Conservation (phyloP, 1,140 invertebrate species). For the Proctacanthus coquilletti region DNA sequence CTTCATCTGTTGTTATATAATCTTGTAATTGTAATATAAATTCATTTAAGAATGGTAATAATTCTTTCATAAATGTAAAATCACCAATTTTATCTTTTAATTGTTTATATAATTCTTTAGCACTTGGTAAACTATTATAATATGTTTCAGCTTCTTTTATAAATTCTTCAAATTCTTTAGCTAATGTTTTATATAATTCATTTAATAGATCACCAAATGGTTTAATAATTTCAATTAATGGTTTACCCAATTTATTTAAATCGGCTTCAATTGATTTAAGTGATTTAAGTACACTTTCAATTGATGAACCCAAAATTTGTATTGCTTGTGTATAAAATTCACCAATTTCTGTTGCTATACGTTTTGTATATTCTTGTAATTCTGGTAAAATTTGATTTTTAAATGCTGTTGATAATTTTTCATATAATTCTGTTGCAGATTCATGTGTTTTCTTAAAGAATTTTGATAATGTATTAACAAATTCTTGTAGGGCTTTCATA, state of each 20-base stretch:
- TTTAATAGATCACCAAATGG: slow-evolving; percentile 35
- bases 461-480: slow-evolving; percentile 33
- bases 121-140: slow-evolving; percentile 34
- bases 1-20: slow-evolving; percentile 36
- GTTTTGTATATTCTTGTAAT: slow-evolving; percentile 14
- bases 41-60: slow-evolving; percentile 33
- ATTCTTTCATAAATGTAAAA: slow-evolving; percentile 30
- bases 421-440: slow-evolving; percentile 14
- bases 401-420: slow-evolving; percentile 38
- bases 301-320: slow-evolving; percentile 9
- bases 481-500: slow-evolving; percentile 30
- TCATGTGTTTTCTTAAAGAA: slow-evolving; percentile 32
- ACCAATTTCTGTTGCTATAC: slow-evolving; percentile 9
- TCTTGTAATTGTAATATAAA: slow-evolving; percentile 33
- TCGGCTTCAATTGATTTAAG: slow-evolving; percentile 41
- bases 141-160: slow-evolving; percentile 32
- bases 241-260: slow-evolving; percentile 42
- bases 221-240: slow-evolving; percentile 35
- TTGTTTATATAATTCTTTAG: slow-evolving; percentile 13
- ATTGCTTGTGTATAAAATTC: slow-evolving; percentile 13
- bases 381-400: slow-evolving; percentile 33
- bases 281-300: slow-evolving; percentile 11
- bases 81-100: slow-evolving; percentile 13
- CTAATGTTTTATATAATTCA: slow-evolving; percentile 31
- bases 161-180: slow-evolving; percentile 34